Conservation (phyloP, 2,888 invertebrate species). For the Globia sparganii region DNA sequence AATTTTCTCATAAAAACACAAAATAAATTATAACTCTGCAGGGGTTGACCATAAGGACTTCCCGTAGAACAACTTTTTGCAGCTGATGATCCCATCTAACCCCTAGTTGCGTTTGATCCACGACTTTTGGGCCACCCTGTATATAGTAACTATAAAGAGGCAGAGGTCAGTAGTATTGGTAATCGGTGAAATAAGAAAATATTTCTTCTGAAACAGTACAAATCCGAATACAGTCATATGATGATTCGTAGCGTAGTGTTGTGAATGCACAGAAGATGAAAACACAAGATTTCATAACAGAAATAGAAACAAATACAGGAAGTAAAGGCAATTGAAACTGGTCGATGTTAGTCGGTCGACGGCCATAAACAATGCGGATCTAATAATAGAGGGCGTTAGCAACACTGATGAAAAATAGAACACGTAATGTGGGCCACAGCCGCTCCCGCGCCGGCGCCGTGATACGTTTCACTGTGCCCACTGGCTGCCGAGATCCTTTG, state of each 20-base stretch:
- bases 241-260: not conserved
- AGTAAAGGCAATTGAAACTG: constrained; percentile 71
- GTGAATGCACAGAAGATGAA: constrained; percentile 29
- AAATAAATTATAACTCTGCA: no score
- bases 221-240: not conserved
- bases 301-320: constrained; percentile 78
- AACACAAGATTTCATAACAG: constrained; percentile 52
- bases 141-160: no score
- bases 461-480: constrained; percentile 43
- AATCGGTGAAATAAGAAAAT: not conserved
- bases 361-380: constrained; percentile 86
- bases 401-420: constrained; percentile 84
- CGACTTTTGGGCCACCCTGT: no score
- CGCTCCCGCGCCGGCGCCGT: constrained; percentile 79
- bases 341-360: constrained; percentile 80
- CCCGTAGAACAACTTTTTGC: no score
- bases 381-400: constrained; percentile 87
- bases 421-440: constrained; percentile 86
- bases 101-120: no score
- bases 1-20: no score
- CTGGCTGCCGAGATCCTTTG: constrained; percentile 42
- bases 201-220: not conserved
- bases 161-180: no score
- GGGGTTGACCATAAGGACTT: no score
- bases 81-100: no score